Conservation (phyloP, 2,797 vertebrate species). For the Danio choprae region DNA sequence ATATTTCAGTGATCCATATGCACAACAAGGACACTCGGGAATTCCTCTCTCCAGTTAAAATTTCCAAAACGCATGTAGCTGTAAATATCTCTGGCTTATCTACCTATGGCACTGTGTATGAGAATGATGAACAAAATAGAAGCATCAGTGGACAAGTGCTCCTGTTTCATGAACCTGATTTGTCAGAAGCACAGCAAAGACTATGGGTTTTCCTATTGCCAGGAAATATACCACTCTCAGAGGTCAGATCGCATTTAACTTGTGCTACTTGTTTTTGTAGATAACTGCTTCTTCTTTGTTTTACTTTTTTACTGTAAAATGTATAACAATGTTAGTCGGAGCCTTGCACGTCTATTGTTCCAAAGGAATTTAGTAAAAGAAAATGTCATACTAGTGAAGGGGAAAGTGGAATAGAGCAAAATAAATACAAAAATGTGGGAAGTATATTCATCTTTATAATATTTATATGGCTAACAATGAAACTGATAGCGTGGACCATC, state of each 20-base stretch:
- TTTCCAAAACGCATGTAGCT: slow-evolving; percentile 39
- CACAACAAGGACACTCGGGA: not conserved
- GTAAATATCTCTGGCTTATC: slow-evolving; percentile 43
- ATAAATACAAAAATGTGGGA: no score
- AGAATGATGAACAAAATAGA: not conserved
- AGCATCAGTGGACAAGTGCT: slow-evolving; percentile 45
- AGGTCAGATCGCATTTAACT: slow-evolving; percentile 28
- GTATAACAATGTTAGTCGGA: not conserved
- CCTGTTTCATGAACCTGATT: slow-evolving; percentile 47
- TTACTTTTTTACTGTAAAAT: no score
- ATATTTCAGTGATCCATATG: slow-evolving; percentile 37
- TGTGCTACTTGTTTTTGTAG: not conserved
- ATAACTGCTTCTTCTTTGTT: no score
- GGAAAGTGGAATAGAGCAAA: no score
- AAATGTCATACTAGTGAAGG: not conserved
- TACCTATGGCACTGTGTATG: not conserved
- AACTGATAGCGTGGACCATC: no score
- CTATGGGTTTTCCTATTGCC: slow-evolving; percentile 56
- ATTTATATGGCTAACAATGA: no score
- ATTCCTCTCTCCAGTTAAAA: slow-evolving; percentile 38
- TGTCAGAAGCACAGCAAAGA: slow-evolving; percentile 27
- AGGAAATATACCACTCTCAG: slow-evolving; percentile 29
- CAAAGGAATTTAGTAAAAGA: not conserved
- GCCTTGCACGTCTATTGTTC: not conserved
- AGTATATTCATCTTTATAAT: no score